These are phyloP conservation scores for Hesperophylax magnus DNA, from an alignment of 1,140 invertebrate genomes.

Conservation along the genomic window DNA sequence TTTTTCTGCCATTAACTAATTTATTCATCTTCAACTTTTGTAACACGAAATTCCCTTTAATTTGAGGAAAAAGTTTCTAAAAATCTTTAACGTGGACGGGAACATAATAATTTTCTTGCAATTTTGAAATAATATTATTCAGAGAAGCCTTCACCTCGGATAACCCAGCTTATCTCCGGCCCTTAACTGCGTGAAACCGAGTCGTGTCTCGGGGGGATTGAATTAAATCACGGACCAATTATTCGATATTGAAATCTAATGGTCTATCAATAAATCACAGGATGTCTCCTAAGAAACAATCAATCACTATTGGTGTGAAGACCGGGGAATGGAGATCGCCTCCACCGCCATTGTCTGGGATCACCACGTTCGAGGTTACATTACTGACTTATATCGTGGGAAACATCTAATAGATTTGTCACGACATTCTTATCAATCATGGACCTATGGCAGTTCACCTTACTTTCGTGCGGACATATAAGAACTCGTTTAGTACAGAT, in stretches of 20 bases:
- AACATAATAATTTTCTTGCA: no score
- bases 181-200: conserved; percentile 1
- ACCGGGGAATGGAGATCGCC: not conserved
- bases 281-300: conserved; percentile 35
- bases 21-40: no score
- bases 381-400: not conserved
- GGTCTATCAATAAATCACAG: conserved; percentile 38
- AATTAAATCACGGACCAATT: conserved; percentile 42
- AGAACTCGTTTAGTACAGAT: no score
- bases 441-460: not conserved
- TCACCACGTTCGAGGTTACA: not conserved
- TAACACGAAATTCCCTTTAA: no score
- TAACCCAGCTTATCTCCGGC: not conserved
- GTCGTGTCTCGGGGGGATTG: conserved; percentile 23
- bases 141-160: not conserved
- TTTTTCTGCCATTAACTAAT: no score
- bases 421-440: conserved; percentile 11
- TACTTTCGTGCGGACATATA: no score
- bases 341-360: not conserved
- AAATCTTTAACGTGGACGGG: no score
- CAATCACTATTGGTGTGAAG: conserved; percentile 15
- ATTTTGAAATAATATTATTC: not conserved
- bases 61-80: no score
- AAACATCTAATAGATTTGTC: conserved; percentile 31
- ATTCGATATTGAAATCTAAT: conserved; percentile 45